Evolutionary conservation across 2,113 vertebrate species (phyloP).

Genomic region (Hydrochoerus hydrochaeris): DNA sequence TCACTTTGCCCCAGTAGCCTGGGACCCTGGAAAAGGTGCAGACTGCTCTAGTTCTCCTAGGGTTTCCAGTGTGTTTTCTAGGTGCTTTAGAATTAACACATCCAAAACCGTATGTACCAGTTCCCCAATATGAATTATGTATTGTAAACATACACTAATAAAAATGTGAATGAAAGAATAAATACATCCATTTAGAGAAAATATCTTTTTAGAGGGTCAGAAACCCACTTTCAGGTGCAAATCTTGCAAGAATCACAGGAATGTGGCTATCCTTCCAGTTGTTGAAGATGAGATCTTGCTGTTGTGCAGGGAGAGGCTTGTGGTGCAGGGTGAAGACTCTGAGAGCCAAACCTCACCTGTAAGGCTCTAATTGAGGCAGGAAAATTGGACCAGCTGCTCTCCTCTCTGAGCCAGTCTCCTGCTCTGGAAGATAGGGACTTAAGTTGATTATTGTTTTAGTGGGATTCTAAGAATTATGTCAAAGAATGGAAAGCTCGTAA

Average conservation of each 20-base stretch:
- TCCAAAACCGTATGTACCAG: neutral
- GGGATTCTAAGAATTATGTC: neutral
- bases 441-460: neutral
- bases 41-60: neutral
- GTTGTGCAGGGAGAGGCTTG: neutral
- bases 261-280: conserved; percentile 18
- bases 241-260: conserved; percentile 30
- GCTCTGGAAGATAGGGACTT: neutral
- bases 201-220: neutral
- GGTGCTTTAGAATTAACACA: neutral
- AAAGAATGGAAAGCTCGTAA: neutral
- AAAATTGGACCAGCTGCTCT: neutral
- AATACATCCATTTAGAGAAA: neutral
- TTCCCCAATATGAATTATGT: neutral
- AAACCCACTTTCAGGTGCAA: conserved; percentile 20
- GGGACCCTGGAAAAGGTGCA: neutral
- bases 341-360: neutral
- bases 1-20: too few relatives aligned
- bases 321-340: neutral
- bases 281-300: neutral
- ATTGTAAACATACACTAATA: neutral
- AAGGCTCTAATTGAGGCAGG: neutral
- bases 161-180: neutral
- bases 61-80: neutral
- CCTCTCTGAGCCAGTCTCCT: conserved; percentile 31